Base-by-base conservation (phyloP, 2,888 invertebrate genomes). In the Drepana falcataria region DNA sequence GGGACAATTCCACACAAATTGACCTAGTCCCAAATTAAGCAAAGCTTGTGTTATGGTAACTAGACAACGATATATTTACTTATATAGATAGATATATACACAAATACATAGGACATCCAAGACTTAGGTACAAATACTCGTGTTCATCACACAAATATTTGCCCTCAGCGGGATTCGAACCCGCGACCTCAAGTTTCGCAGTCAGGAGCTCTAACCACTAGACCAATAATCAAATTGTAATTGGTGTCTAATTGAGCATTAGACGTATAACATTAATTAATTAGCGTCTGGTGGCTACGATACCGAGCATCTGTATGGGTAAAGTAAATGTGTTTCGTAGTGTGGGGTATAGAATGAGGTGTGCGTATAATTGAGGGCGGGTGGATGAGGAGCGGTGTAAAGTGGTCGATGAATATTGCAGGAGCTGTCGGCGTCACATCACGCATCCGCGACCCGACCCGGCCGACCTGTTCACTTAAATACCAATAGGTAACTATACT, bases 381-480 rank as follows among this genome's bases (percentile, higher is more conserved):
- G 60, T 56, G 60, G 59, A 65, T 64, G 67, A 67, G 65, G 68
- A 66, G 68, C 73, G 69, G 77, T 73, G 82, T 77, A 81, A 83
- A 83, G 87, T 83, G 81, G 77, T 73, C 71, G 73, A 78, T 88
- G 87, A 89, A 88, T 88, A 86, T 87, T 88, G 80, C 81, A 87
- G 68, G 64, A 69, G 71, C 68, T 79, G 83, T 79, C 81, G 9
- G 44, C 44, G 77, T 66, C 79, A 74, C 73, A 69, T 75, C 77
- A 73, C 73, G 37, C 37, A 57, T 66, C 63, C 52, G 63, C 60
- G 68, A 66, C 65, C 58, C 63, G 60, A 61, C 61, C 65, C 60
- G 61, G 56, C 57, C 61, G 61, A 61, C 56, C 58, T 51, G 55
- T 48, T 35, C 53, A 48, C 52, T 52, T 52, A 44, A 44, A 44